Base-by-base conservation (phyloP, 2,888 invertebrate genomes). In the Blera fallax region DNA sequence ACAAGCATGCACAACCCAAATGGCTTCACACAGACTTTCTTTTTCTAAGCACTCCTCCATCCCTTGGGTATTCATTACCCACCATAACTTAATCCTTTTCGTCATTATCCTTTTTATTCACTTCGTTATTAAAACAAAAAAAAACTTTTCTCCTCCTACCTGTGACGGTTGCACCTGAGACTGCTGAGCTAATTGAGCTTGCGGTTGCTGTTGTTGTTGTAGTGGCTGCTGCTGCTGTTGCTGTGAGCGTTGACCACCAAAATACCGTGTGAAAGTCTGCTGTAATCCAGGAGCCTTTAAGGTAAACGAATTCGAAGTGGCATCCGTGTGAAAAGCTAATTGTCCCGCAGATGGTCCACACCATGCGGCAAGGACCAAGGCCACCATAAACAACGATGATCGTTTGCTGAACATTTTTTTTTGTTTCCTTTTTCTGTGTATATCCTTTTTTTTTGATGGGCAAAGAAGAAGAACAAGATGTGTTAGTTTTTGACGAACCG, bases 231-330 rank as follows among this genome's bases (percentile, higher is more conserved):
- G 80, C 16, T 88, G 87, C 54, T 88, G 77, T 52, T 88, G 77
- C 8, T 85, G 82, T 27, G 81, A 87, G 37, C 83, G 88, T 65
- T 89, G 88, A 2, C 89, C 90, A n/a, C 91, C 91, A 69, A 88
- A 92, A 67, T 90, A 91, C 5, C 92, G 89, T 2, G 92, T 91
- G 70, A 91, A 92, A 52, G 90, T 90, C 83, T 92, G 92, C 87
- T 91, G 91, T 79, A 90, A 80, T 14, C 89, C 88, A 10, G 92
- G 92, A n/a, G 92, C 88, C 88, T 91, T 91, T 27, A 92, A 77
- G 5, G 90, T 90, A 52, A 90, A 92, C 16, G 92, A 91, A 74
- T 92, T 92, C 8, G 89, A 88, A 84, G 90, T 90, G 50, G 91
- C 90, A 80, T 92, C 92, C 11, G 89, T 90, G 87, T 92, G 92